These are phyloP conservation scores for Anabacerthia variegaticeps DNA, from an alignment of 2,797 vertebrate species.

Conservation along the genomic window DNA sequence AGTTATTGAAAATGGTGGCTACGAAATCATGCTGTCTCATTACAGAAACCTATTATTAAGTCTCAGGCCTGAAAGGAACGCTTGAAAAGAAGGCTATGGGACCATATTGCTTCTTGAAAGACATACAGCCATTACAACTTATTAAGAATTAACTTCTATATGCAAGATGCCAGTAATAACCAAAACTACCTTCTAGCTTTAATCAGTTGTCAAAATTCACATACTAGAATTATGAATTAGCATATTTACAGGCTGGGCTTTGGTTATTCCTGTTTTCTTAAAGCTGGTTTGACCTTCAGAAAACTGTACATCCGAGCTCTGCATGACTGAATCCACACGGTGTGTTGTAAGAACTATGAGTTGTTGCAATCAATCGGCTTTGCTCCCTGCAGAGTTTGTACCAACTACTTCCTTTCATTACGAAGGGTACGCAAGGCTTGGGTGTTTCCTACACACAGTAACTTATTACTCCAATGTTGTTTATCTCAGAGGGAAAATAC, in stretches of 20 bases:
- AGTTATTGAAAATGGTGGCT: not conserved
- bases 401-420: not conserved
- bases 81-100: not conserved
- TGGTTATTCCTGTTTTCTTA: not conserved
- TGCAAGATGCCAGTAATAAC: not conserved
- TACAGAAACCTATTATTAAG: not conserved
- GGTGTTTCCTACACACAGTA: slow-evolving; percentile 4
- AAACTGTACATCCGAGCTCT: not conserved
- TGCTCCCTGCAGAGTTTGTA: not conserved
- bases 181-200: not conserved
- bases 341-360: not conserved
- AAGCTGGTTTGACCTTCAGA: slow-evolving; percentile 4
- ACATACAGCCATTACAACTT: not conserved
- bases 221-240: not conserved
- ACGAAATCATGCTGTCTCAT: not conserved
- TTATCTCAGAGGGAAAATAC: not conserved
- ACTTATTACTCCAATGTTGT: slow-evolving; percentile 17
- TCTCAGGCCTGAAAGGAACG: not conserved
- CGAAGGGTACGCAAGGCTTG: not conserved
- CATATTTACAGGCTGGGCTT: not conserved
- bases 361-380: not conserved
- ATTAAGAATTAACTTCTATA: not conserved
- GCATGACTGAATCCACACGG: not conserved
- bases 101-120: not conserved
- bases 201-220: not conserved